These are phyloP conservation scores for Zaprionus nigranus DNA, from an alignment of 1,140 invertebrate species.

Conservation along the genomic window DNA sequence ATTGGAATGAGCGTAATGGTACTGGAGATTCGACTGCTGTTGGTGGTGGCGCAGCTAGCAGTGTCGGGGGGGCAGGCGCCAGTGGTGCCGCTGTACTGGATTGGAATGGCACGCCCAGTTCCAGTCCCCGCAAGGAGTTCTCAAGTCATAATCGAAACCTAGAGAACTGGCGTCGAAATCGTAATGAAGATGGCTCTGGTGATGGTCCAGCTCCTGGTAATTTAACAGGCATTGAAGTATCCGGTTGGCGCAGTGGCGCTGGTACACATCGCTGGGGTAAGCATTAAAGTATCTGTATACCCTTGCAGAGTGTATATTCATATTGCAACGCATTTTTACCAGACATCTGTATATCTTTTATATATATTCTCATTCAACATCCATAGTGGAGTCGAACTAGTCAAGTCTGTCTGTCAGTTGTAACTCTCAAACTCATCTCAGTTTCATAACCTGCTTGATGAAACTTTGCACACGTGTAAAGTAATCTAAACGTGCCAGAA, in stretches of 20 bases:
- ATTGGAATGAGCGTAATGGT: conserved; percentile 88
- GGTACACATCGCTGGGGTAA: conserved; percentile 73
- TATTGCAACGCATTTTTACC: too few species aligned
- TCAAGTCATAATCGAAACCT: conserved; percentile 86
- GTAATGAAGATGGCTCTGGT: conserved; percentile 85
- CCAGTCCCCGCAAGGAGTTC: conserved; percentile 88
- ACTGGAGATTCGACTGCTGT: conserved; percentile 77
- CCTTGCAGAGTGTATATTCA: too few species aligned
- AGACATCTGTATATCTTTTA: too few species aligned
- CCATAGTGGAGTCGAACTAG: too few species aligned
- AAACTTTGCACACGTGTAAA: too few species aligned
- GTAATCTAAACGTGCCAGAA: too few species aligned
- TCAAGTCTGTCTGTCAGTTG: too few species aligned
- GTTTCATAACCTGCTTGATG: too few species aligned
- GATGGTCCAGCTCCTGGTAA: conserved; percentile 47
- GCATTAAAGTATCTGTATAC: not conserved
- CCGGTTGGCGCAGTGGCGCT: conserved; percentile 64
- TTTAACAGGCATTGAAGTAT: conserved; percentile 37
- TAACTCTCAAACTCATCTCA: too few species aligned
- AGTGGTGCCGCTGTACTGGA: conserved; percentile 84
- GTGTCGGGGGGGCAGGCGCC: conserved; percentile 58
- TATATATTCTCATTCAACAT: too few species aligned
- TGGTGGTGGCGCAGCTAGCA: not conserved
- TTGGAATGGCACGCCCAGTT: conserved; percentile 86
- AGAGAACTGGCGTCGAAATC: conserved; percentile 88